phyloP scores from a whole-genome alignment of 2,888 invertebrate genomes.

The Drosophila meridiana region DNA sequence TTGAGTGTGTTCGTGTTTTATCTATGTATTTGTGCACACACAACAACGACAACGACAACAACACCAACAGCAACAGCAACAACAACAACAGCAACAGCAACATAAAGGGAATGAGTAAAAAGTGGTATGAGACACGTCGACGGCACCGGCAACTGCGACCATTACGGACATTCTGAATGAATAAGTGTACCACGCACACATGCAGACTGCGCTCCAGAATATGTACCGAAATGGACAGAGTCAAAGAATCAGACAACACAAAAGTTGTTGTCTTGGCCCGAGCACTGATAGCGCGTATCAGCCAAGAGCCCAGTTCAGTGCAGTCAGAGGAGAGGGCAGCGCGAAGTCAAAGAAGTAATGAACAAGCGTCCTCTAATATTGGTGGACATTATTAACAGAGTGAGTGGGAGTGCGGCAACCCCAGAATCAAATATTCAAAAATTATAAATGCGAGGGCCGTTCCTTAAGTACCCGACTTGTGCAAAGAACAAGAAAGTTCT shows the following conservation, averaged over 20 bases:
- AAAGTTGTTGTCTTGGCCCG: conserved; percentile 22
- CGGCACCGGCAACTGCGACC: conserved; percentile 36
- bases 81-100: conserved; percentile 44
- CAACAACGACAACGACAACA: conserved; percentile 24
- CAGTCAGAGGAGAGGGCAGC: not conserved
- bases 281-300: conserved; percentile 46
- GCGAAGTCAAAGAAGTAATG: not conserved
- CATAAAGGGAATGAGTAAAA: conserved; percentile 64
- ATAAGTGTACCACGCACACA: conserved; percentile 62
- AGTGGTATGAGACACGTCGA: conserved; percentile 59
- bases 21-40: conserved; percentile 54
- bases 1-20: conserved; percentile 60
- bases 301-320: conserved; percentile 9
- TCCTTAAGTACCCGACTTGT: too few species aligned
- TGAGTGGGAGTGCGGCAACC: too few species aligned
- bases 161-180: conserved; percentile 65
- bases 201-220: conserved; percentile 20
- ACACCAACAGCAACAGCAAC: conserved; percentile 39
- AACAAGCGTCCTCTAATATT: not conserved
- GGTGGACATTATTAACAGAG: not conserved
- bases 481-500: too few species aligned
- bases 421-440: too few species aligned
- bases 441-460: too few species aligned
- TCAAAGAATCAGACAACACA: conserved; percentile 21
- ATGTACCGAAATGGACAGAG: conserved; percentile 14